Base-by-base conservation (phyloP, 2,113 vertebrate genomes). In the Thinocorus orbignyianus region DNA sequence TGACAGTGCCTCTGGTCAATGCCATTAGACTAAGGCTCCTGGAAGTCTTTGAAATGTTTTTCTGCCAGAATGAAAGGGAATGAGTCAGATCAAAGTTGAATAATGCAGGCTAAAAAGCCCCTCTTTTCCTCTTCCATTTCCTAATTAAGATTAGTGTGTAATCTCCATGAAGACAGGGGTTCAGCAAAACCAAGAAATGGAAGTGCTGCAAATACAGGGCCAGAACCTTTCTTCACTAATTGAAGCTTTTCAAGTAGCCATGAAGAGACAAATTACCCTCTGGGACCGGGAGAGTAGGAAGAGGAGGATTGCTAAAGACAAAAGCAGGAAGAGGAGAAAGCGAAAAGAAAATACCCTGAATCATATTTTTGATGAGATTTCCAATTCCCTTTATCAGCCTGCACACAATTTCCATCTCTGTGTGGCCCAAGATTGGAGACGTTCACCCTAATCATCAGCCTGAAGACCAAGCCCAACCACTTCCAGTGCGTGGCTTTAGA, bases 141-240 rank as follows among this genome's bases (percentile, higher is more conserved):
- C 91, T 97, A 97, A 97, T 96, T 93, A 97, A 97, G 94, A 97
- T 96, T 84, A 97, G 61, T 57, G n/a, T 82, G 60, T 92, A 94
- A 97, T 97, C 93, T 95, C 86, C 55, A 55, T 51, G 78, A 94
- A 90, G 83, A 77, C 70, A 76, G 82, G 80, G 81, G 48, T 87
- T 96, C 82, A 86, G 95, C 70, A 88, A 93, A 93, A 90, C 24
- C 37, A 44, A 86, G 77, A 74, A 61, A 78, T 81, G 92, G 91
- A 81, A 90, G 55, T 23, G 82, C 81, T 93, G 85, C 42, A 72
- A 74, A 89, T 62, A 26, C 58, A 73, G 73, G 71, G 60, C 65
- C 31, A 85, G 91, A 97, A 82, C 65, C 54, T 92, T 91, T 88
- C 77, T 92, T 76, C 11, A 2, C 48, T 97, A 93, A 97, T 87